A percentile compares a stretch with the other conserved stretches of the same genome.
phyloP scores from a whole-genome alignment of 2,888 invertebrate genomes.

The Blastobasis adustella region DNA sequence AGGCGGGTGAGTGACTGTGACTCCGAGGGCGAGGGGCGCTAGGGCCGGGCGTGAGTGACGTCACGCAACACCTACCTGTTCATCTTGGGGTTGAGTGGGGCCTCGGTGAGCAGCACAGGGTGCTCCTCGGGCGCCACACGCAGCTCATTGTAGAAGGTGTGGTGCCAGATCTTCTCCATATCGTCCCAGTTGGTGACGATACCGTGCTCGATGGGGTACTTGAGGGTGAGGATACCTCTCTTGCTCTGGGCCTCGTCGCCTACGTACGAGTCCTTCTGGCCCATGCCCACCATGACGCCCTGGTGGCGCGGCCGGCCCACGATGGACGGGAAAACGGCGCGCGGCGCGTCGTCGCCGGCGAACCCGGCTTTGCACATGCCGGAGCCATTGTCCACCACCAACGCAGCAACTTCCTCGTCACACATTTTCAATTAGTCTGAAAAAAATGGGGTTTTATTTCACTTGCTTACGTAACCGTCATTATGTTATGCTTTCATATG shows the following conservation, averaged over 20 bases:
- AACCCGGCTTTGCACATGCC: constrained; percentile 99
- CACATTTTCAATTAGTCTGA: constrained; percentile 79
- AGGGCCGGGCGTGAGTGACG: background rate
- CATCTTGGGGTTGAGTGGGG: constrained; percentile 91
- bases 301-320: constrained; percentile 95
- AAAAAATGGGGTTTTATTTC: constrained; percentile 13
- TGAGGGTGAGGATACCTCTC: constrained; percentile 95
- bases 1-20: constrained; percentile 5
- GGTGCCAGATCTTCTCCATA: constrained; percentile 99
- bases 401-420: constrained; percentile 94
- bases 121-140: constrained; percentile 96
- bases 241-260: constrained; percentile 98
- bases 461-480: too few species aligned
- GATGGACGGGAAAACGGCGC: constrained; percentile 97
- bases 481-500: too few species aligned
- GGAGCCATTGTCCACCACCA: constrained; percentile 97
- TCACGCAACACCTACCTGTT: constrained; percentile 69
- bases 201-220: constrained; percentile 97
- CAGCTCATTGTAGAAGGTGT: constrained; percentile 98
- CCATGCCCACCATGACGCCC: constrained; percentile 98
- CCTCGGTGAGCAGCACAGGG: constrained; percentile 91
- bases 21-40: constrained; percentile 7
- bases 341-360: constrained; percentile 95
- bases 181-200: constrained; percentile 99
- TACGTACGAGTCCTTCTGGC: constrained; percentile 97